These are phyloP conservation scores for Stegastes partitus DNA, from an alignment of 2,113 vertebrate species.

Conservation along the genomic window DNA sequence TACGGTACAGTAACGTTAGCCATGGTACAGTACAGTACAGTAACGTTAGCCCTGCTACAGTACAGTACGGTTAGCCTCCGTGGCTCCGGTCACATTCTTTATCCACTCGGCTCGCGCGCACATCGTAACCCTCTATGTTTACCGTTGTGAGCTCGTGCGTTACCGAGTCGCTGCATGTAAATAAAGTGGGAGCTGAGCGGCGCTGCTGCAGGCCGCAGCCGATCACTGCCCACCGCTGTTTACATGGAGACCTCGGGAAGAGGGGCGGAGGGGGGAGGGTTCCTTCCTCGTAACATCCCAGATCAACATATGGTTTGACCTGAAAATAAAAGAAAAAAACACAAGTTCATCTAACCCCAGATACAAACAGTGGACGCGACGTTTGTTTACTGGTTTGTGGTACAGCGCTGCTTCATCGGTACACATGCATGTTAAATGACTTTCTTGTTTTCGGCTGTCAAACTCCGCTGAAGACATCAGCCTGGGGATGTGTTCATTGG, in stretches of 20 bases:
- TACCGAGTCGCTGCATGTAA: slow-evolving; percentile 7
- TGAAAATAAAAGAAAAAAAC: not conserved
- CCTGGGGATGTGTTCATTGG: too few relatives aligned
- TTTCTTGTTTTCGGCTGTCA: too few relatives aligned
- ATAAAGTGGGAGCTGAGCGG: not conserved
- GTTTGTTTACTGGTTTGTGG: too few relatives aligned
- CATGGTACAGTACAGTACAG: too few relatives aligned
- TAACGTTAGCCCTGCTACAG: not conserved
- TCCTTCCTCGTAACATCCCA: not conserved
- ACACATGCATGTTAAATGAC: too few relatives aligned
- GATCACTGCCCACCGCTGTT: not conserved
- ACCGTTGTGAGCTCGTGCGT: not conserved
- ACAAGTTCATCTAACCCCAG: too few relatives aligned
- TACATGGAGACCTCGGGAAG: slow-evolving; percentile 18
- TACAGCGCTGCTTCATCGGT: too few relatives aligned
- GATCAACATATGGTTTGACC: not conserved
- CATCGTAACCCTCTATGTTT: not conserved
- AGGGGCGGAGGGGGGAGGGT: too few relatives aligned
- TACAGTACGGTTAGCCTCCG: slow-evolving; percentile 48
- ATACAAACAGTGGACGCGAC: not conserved
- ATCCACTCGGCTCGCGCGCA: not conserved
- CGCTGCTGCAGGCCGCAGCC: slow-evolving; percentile 39
- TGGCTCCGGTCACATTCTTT: slow-evolving; percentile 9
- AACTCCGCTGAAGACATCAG: too few relatives aligned
- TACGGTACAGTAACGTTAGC: not conserved